phyloP scores from a whole-genome alignment of 2,113 vertebrate genomes.

The Pachypanchax playfairii region DNA sequence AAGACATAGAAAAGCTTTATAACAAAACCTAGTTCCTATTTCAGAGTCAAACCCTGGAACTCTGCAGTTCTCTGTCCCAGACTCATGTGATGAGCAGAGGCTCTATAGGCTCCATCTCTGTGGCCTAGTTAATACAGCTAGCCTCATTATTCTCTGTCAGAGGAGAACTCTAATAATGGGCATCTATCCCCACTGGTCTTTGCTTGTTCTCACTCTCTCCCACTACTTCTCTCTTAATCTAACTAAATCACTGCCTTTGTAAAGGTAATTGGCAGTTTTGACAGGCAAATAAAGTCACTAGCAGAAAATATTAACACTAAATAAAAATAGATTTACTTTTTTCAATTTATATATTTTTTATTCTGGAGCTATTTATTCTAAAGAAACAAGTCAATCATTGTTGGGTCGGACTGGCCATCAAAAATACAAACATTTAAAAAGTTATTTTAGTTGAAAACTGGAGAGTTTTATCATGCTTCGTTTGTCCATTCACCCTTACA shows the following conservation, averaged over 20 bases:
- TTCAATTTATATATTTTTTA: no score
- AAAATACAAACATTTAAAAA: neutral
- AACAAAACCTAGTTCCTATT: conserved; percentile 4
- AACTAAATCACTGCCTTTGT: conserved; percentile 22
- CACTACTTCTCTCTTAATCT: conserved; percentile 21
- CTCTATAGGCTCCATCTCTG: conserved; percentile 50
- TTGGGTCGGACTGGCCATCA: neutral
- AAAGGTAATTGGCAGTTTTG: conserved; percentile 11
- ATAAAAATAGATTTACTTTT: neutral
- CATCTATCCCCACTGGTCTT: conserved; percentile 63
- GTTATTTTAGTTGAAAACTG: neutral
- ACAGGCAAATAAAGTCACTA: conserved; percentile 27
- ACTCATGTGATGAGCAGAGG: conserved; percentile 30
- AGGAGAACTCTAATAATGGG: conserved; percentile 74
- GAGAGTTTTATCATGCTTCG: neutral
- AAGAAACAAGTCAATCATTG: neutral
- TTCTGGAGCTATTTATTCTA: no score
- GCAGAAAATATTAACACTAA: conserved; percentile 3
- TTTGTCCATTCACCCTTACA: neutral
- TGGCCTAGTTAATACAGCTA: conserved; percentile 74
- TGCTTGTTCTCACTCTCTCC: conserved; percentile 30
- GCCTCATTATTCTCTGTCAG: conserved; percentile 79
- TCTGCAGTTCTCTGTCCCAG: conserved; percentile 20
- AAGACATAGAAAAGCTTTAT: conserved; percentile 1
- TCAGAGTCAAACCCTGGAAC: conserved; percentile 6